phyloP scores from a whole-genome alignment of 2,113 vertebrate species.

The Puntigrus tetrazona region DNA sequence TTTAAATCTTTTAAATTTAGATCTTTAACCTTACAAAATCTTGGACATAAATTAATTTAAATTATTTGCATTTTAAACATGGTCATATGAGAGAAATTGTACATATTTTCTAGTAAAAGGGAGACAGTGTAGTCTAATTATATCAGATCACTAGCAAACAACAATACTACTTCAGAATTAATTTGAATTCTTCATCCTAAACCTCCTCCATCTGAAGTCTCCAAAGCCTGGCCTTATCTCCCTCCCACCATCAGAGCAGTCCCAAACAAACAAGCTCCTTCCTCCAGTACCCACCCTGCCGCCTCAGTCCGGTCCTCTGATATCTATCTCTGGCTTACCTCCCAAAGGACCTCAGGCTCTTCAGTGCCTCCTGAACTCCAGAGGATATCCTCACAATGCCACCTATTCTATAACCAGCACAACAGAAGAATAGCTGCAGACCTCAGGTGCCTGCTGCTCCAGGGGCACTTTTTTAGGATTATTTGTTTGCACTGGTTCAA shows the following conservation, averaged over 20 bases:
- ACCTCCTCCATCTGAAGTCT: background rate
- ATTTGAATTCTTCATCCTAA: conserved; percentile 4
- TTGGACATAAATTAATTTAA: background rate
- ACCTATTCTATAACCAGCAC: background rate
- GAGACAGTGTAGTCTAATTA: background rate
- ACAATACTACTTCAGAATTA: background rate
- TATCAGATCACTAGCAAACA: background rate
- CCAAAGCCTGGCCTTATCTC: conserved; percentile 25
- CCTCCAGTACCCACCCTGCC: conserved; percentile 28
- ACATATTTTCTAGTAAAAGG: background rate
- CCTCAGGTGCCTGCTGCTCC: background rate
- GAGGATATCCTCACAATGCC: conserved; percentile 44
- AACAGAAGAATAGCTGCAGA: conserved; percentile 18
- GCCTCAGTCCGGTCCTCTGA: background rate
- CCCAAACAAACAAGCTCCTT: conserved; percentile 34
- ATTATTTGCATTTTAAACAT: background rate
- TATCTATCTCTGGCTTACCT: conserved; percentile 9
- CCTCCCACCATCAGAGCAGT: conserved; percentile 10
- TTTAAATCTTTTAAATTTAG: too few relatives aligned
- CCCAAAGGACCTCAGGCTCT: background rate
- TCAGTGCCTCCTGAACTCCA: background rate
- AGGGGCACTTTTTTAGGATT: background rate
- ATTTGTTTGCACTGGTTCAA: conserved; percentile 29
- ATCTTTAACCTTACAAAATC: background rate
- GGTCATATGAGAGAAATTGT: background rate